Base-by-base conservation (phyloP, 2,888 invertebrate genomes). In the Dryocosmus kuriphilus region DNA sequence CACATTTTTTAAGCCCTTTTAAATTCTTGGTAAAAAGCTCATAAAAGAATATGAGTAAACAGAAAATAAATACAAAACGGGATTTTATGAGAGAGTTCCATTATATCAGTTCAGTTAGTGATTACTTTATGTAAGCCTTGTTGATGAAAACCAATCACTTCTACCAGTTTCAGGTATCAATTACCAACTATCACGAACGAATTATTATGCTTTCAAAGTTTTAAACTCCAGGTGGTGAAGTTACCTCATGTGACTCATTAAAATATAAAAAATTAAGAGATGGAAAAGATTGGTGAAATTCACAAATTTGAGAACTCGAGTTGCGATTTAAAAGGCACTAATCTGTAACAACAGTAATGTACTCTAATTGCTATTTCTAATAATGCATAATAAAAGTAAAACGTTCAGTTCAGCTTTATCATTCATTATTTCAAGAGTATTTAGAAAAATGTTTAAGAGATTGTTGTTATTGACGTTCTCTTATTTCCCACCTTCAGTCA, bases 241-340 rank as follows among this genome's bases (percentile, higher is more conserved):
- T 51, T 51, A 71, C 6, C 27, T 71, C 41, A 71, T 51, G n/a
- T n/a, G 30, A 30, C 46, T 51, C 24, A 19, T 22, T 67, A 24
- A 51, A 71, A 71, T 30, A 11, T 0, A 35, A 71, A 71, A 9
- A 57, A 57, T 57, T 11, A 16, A 14, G 16, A 60, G 1, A 60
- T 27, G 22, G 16, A 6, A 24, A 16, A 74, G 24, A 22, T 74
- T 46, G 22, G 22, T 19, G 74, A 74, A 27, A 60, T 74, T 57
- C 19, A 32, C 24, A 74, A 74, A 74, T 74, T 74, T 74, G 38
- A 71, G 71, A 71, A 71, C 51, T 71, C 51, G 9, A 55, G 9
- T 55, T 55, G 55, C 55, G 22, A 22, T 55, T 55, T 22, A 8
- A 22, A 55, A n/a, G 9, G 22, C 9, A 55, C 9, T 55, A 55